phyloP scores from a whole-genome alignment of 2,888 invertebrate species.

The Tiphia femorata region DNA sequence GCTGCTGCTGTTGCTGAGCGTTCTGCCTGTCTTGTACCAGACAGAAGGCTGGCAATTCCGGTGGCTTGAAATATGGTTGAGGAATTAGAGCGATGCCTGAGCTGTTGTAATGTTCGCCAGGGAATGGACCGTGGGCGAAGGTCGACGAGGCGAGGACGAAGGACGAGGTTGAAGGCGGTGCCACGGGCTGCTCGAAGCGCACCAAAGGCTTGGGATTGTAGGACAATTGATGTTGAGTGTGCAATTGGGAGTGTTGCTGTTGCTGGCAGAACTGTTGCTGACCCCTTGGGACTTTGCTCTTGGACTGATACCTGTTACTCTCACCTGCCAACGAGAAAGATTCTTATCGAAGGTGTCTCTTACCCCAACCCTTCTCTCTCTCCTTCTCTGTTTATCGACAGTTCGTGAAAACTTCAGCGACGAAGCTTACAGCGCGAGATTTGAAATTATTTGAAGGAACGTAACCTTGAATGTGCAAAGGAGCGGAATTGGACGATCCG shows the following conservation, averaged over 20 bases:
- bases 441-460: neutral
- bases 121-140: conserved; percentile 48
- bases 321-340: conserved; percentile 36
- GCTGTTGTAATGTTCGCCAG: conserved; percentile 52
- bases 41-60: conserved; percentile 54
- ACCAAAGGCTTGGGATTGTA: conserved; percentile 54
- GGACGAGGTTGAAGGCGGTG: conserved; percentile 44
- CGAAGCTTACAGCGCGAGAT: no score
- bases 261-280: conserved; percentile 48
- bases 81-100: conserved; percentile 49
- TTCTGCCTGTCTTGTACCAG: conserved; percentile 50
- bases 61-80: conserved; percentile 56
- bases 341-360: neutral
- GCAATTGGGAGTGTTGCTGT: conserved; percentile 39
- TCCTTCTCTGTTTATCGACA: no score
- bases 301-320: conserved; percentile 53
- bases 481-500: conserved; percentile 35
- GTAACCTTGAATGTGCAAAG: conserved; percentile 52
- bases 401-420: no score
- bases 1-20: conserved; percentile 43
- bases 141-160: conserved; percentile 53
- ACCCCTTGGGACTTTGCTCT: conserved; percentile 44
- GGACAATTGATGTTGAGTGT: conserved; percentile 40
- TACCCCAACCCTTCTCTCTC: no score
- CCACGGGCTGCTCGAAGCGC: conserved; percentile 50